Percentiles rank a stretch among this genome's conserved stretches.
phyloP scores from a whole-genome alignment of 2,797 vertebrate genomes.

The Hirundo rustica region DNA sequence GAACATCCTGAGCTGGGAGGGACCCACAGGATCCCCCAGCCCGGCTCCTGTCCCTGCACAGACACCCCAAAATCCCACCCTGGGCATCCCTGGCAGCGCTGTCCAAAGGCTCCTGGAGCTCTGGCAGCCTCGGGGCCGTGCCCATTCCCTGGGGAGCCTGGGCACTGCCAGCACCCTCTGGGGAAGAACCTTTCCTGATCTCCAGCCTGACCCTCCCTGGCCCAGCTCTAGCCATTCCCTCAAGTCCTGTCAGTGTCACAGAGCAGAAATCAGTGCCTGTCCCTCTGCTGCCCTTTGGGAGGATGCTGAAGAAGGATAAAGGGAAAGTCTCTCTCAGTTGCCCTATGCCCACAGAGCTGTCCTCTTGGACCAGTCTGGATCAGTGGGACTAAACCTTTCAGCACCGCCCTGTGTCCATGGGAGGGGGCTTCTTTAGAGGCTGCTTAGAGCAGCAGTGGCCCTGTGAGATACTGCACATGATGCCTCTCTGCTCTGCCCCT shows the following conservation, averaged over 20 bases:
- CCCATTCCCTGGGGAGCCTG: neutral
- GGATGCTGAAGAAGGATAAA: neutral
- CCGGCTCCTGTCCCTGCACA: neutral
- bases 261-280: accelerated
- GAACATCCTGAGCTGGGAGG: neutral
- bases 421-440: neutral
- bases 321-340: accelerated
- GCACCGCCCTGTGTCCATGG: neutral
- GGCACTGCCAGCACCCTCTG: neutral
- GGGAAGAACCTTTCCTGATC: accelerated
- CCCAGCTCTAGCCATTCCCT: neutral
- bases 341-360: neutral
- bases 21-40: neutral
- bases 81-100: neutral
- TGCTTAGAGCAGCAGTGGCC: neutral
- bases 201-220: accelerated
- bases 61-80: neutral
- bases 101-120: neutral
- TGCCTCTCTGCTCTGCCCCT: neutral
- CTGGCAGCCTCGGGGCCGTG: neutral
- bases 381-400: neutral
- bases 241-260: neutral
- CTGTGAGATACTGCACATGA: accelerated
- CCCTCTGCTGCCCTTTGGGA: neutral
- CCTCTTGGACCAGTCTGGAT: neutral